Evolutionary conservation across 2,113 vertebrate species (phyloP).

Genomic region (Ancistrus triradiatus): DNA sequence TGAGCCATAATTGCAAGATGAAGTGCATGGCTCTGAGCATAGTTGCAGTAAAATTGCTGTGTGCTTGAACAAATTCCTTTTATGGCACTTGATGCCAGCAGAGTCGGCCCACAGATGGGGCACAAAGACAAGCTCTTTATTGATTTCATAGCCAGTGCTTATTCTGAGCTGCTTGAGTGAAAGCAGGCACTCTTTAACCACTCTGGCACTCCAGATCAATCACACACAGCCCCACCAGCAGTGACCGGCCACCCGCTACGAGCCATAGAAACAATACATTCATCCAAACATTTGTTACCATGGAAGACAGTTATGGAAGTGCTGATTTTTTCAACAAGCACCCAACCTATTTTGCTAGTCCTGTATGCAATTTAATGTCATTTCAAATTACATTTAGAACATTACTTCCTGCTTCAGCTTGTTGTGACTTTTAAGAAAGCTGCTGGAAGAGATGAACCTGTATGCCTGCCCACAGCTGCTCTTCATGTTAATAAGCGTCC

Average conservation of each 20-base stretch:
- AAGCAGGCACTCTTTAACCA: constrained; percentile 22
- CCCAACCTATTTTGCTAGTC: too few species aligned
- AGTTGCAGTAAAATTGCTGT: constrained; percentile 18
- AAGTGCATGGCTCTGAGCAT: constrained; percentile 1
- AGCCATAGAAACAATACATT: background rate
- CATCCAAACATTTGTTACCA: background rate
- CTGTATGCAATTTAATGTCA: too few species aligned
- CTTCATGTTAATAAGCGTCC: background rate
- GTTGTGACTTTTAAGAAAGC: too few species aligned
- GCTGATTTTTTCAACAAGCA: too few species aligned
- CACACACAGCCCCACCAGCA: constrained; percentile 9
- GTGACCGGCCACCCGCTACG: constrained; percentile 6
- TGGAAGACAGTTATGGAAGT: background rate
- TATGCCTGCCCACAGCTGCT: background rate
- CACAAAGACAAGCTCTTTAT: constrained; percentile 37
- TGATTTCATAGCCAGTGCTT: constrained; percentile 27
- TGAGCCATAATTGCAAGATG: constrained; percentile 10
- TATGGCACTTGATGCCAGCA: constrained; percentile 32
- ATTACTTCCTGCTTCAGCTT: too few species aligned
- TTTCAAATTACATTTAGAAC: too few species aligned
- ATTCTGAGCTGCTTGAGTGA: constrained; percentile 7
- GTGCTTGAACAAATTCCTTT: constrained; percentile 35
- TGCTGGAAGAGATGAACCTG: too few species aligned
- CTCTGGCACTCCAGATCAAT: constrained; percentile 16
- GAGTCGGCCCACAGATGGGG: constrained; percentile 25